phyloP scores from a whole-genome alignment of 2,888 invertebrate species.

The Diogma glabrata region DNA sequence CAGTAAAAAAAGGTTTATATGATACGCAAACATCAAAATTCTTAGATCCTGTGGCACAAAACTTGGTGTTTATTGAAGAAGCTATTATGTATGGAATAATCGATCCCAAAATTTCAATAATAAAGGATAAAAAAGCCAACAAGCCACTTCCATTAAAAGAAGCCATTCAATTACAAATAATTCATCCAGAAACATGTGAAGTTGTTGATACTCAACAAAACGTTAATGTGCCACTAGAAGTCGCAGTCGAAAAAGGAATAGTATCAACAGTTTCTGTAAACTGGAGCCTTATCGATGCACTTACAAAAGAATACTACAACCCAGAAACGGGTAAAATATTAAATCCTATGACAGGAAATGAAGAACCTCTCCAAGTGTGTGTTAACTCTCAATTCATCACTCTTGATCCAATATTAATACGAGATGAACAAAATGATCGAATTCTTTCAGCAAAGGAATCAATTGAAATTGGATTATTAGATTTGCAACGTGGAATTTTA shows the following conservation, averaged over 20 bases:
- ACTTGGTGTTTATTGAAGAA: constrained; percentile 59
- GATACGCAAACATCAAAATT: constrained; percentile 58
- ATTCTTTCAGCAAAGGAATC: constrained; percentile 59
- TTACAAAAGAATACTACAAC: constrained; percentile 65
- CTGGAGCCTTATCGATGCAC: constrained; percentile 59
- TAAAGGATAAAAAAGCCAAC: constrained; percentile 63
- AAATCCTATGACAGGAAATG: constrained; percentile 63
- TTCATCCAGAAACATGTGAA: constrained; percentile 58
- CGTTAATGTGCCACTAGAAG: constrained; percentile 53
- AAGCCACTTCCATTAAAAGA: constrained; percentile 61
- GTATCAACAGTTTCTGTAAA: constrained; percentile 59
- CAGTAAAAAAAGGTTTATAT: constrained; percentile 58
- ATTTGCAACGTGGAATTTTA: constrained; percentile 56
- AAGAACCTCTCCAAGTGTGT: constrained; percentile 63
- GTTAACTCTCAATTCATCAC: constrained; percentile 60
- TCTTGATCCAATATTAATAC: constrained; percentile 56
- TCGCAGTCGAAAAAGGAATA: constrained; percentile 56
- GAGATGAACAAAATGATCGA: constrained; percentile 55
- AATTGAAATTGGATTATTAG: constrained; percentile 54
- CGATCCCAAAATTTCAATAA: constrained; percentile 68
- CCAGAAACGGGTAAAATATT: constrained; percentile 61
- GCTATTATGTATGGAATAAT: constrained; percentile 69
- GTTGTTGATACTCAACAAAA: constrained; percentile 61
- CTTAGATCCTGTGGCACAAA: constrained; percentile 58
- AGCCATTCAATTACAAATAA: constrained; percentile 55